Evolutionary conservation across 2,888 invertebrate species (phyloP).

Genomic region (Dryadula phaetusa): DNA sequence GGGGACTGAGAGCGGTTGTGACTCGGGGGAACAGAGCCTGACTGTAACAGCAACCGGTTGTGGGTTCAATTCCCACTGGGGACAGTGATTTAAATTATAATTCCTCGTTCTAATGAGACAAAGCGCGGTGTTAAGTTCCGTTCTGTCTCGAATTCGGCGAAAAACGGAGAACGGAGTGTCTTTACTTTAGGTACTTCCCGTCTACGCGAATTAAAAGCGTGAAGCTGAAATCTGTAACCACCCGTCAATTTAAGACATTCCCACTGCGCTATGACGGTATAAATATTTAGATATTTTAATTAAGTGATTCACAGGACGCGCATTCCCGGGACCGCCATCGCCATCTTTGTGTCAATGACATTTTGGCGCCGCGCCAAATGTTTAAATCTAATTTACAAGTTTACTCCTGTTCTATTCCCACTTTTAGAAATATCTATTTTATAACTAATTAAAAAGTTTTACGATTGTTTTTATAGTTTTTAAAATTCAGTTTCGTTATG

Average conservation of each 20-base stretch:
- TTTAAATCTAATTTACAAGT: slow-evolving; percentile 36
- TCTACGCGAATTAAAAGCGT: too few species aligned
- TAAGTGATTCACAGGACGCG: slow-evolving; percentile 38
- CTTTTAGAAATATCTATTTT: slow-evolving; percentile 17
- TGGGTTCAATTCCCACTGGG: too few species aligned
- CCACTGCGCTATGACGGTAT: neutral
- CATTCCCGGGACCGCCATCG: slow-evolving; percentile 47
- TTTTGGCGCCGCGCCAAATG: slow-evolving; percentile 53
- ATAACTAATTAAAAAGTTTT: neutral
- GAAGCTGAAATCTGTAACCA: neutral
- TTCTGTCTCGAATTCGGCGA: too few species aligned
- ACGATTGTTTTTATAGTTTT: neutral
- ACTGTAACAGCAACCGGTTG: too few species aligned
- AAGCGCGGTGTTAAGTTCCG: too few species aligned
- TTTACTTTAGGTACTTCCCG: too few species aligned
- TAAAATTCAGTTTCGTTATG: neutral
- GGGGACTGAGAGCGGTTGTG: too few species aligned
- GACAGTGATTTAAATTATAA: too few species aligned
- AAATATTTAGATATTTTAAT: slow-evolving; percentile 32
- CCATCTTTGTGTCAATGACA: slow-evolving; percentile 51
- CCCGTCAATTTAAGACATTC: neutral
- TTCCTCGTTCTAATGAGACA: too few species aligned
- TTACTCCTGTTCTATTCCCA: slow-evolving; percentile 19
- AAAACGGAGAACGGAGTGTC: too few species aligned
- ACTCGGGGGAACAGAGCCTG: too few species aligned